These are phyloP conservation scores for Budorcas taxicolor DNA, from an alignment of 2,113 vertebrate genomes.

Conservation along the genomic window DNA sequence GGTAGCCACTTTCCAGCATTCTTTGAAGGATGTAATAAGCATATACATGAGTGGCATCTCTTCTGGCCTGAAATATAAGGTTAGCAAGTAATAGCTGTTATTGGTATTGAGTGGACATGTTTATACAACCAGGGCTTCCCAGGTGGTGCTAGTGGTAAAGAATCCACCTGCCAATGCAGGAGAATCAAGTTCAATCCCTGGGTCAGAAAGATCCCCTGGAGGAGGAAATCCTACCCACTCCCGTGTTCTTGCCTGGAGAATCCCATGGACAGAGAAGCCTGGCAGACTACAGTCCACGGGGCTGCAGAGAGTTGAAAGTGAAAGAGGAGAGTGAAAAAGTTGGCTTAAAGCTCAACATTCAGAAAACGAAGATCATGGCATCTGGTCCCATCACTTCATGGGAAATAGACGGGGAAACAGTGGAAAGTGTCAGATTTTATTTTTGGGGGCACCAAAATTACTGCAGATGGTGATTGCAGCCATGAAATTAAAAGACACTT, in stretches of 20 bases:
- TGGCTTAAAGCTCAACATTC: too few relatives aligned
- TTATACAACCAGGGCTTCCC: background rate
- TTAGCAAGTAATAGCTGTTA: background rate
- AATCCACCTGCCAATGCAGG: background rate
- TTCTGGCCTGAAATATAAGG: background rate
- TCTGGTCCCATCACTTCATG: too few relatives aligned
- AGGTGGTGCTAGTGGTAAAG: background rate
- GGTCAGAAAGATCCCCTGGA: background rate
- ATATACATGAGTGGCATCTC: background rate
- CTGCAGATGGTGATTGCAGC: too few relatives aligned
- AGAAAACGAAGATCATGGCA: too few relatives aligned
- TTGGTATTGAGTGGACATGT: background rate
- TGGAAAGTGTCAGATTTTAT: too few relatives aligned
- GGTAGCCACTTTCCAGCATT: background rate
- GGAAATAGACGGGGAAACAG: too few relatives aligned
- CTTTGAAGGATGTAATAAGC: background rate
- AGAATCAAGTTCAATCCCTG: background rate
- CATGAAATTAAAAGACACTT: too few relatives aligned
- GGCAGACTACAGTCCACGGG: background rate
- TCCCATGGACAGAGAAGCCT: background rate
- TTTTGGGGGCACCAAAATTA: rapidly evolving
- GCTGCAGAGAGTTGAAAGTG: background rate
- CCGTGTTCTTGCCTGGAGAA: background rate
- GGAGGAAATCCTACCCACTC: background rate
- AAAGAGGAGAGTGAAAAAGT: too few relatives aligned